These are phyloP conservation scores for Aphelinus atriplicis DNA, from an alignment of 1,140 invertebrate species.

Conservation along the genomic window DNA sequence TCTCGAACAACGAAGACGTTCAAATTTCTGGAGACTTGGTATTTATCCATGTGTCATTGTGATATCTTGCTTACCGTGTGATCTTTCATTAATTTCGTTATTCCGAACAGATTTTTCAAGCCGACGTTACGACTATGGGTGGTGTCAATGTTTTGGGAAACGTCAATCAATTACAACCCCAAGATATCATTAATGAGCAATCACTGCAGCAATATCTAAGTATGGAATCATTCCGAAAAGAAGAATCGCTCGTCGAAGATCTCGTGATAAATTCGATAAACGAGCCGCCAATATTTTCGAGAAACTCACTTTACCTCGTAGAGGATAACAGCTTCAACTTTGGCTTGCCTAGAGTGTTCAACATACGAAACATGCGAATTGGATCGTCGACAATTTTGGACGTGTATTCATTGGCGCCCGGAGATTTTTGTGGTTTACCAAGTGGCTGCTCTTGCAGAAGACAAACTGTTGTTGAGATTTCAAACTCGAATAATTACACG, in stretches of 20 bases:
- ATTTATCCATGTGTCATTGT: constrained; percentile 1
- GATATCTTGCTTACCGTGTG: not conserved
- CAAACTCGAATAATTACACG: not conserved
- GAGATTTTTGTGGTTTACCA: constrained; percentile 47
- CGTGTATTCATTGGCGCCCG: constrained; percentile 43
- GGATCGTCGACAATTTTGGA: constrained; percentile 40
- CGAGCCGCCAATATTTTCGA: not conserved
- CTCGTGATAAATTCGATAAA: not conserved
- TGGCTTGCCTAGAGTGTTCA: constrained; percentile 18
- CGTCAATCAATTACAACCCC: constrained; percentile 36
- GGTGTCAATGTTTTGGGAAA: constrained; percentile 33
- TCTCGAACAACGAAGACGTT: constrained; percentile 47
- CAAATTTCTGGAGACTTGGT: constrained; percentile 53
- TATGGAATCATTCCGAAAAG: not conserved
- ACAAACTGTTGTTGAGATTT: constrained; percentile 43
- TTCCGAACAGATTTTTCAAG: constrained; percentile 46
- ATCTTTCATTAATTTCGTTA: constrained; percentile 10
- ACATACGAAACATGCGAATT: constrained; percentile 37
- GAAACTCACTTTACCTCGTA: constrained; percentile 46
- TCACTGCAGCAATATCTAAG: not conserved
- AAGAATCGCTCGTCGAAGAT: not conserved
- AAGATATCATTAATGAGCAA: not conserved
- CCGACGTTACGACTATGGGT: constrained; percentile 27
- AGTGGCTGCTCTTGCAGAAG: constrained; percentile 47
- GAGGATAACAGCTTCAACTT: constrained; percentile 41